A percentile compares a stretch with the other conserved stretches of the same genome.
Conservation (phyloP, 2,113 vertebrate genomes). For the Promerops cafer region DNA sequence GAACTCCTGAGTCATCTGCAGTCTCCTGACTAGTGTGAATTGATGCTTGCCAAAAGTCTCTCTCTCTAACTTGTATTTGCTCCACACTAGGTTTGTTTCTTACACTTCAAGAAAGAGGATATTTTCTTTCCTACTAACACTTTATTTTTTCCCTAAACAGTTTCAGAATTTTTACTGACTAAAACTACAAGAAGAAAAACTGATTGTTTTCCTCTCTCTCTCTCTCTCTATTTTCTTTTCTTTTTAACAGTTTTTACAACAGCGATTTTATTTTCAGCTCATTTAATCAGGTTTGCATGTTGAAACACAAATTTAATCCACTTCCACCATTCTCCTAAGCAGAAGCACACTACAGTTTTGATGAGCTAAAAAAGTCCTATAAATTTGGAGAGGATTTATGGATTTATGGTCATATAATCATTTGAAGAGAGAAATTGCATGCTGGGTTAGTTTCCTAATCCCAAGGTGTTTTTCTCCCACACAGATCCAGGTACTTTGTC, state of each 20-base stretch:
- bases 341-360: background rate
- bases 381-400: background rate
- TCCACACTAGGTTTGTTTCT: background rate
- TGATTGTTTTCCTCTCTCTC: background rate
- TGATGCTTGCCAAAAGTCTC: background rate
- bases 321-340: background rate
- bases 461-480: background rate
- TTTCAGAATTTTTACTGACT: background rate
- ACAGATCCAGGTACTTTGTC: no score
- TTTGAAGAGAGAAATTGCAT: background rate
- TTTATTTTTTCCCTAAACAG: background rate
- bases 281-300: background rate
- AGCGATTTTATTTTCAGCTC: background rate
- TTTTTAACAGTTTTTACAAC: background rate
- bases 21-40: background rate
- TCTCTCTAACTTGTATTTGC: background rate
- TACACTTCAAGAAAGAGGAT: background rate
- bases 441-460: background rate
- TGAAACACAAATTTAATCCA: background rate
- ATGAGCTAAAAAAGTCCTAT: background rate
- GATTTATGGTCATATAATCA: background rate
- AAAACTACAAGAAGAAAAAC: background rate
- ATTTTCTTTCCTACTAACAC: background rate
- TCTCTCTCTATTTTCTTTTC: background rate
- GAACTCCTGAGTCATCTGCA: background rate